Evolutionary conservation across 1,140 invertebrate species (phyloP), one percentile per base, ranked within the genome.

Genomic region (Diachasmimorpha longicaudata): DNA sequence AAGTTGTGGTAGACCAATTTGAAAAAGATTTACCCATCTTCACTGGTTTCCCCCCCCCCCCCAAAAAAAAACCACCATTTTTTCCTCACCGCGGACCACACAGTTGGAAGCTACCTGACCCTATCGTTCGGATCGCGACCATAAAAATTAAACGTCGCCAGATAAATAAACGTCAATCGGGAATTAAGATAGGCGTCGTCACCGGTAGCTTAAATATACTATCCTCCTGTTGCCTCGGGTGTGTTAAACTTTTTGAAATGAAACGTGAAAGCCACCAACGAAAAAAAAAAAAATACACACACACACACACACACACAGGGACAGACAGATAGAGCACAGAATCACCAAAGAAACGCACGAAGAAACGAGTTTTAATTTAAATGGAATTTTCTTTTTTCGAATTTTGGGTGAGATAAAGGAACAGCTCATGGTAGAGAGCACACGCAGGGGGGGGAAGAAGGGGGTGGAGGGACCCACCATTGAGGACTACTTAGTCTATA

Each of bases 121-220:
- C 78, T 82, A 84, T 83, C 83, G 77, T 67, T 67, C 73, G 78
- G 81, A 88, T 88, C 86, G 85, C 78, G 85, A 78, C 83, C 84
- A 85, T 89, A 88, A 88, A 88, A 88, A 87, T 87, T 87, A 87
- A 88, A 85, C 83, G 83, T 82, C 84, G 82, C 79, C 83, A 87
- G 87, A 89, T 88, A 89, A 88, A 89, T 88, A 88, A 87, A 86
- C 83, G 87, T 85, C 86, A 86, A 85, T 85, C 81, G 83, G 79
- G 81, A 88, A 89, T 89, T 88, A 86, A 88, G 87, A 89, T 87
- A 86, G 84, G 86, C 81, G 82, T 81, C 84, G 82, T 78, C 77
- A 79, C 70, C 70, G 76, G 75, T 81, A 79, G 78, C 48, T 48
- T 72, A 48, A 68, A 48, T 46, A 75, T 75, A 75, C 19, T 71